phyloP scores from a whole-genome alignment of 2,113 vertebrate species.

The Brachyhypopomus gauderio region DNA sequence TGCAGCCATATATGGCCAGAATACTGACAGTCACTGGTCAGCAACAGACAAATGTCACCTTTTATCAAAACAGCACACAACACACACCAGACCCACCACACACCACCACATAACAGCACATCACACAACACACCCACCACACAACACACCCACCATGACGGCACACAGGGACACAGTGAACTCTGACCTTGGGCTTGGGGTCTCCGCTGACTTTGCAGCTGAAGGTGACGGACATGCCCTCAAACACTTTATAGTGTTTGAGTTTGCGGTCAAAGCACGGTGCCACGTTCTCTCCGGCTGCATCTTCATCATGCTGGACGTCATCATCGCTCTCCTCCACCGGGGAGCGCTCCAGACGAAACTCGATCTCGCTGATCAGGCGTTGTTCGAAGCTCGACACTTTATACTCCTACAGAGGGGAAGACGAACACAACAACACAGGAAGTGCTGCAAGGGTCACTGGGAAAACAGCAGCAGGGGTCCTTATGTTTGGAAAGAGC shows the following conservation, averaged over 20 bases:
- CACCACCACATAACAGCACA: too few species aligned
- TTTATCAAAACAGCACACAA: conserved; percentile 19
- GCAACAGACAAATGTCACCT: conserved; percentile 23
- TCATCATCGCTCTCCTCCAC: conserved; percentile 94
- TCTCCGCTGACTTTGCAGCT: conserved; percentile 88
- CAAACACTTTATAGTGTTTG: conserved; percentile 95
- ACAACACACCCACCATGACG: not conserved
- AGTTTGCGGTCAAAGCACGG: conserved; percentile 88
- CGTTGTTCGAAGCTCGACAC: conserved; percentile 98
- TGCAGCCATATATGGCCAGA: conserved; percentile 43
- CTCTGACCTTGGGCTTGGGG: conserved; percentile 91
- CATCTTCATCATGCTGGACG: conserved; percentile 77
- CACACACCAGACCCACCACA: not conserved
- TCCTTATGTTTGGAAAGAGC: not conserved
- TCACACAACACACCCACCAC: too few species aligned
- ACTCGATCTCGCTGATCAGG: conserved; percentile 96
- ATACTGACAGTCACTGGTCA: conserved; percentile 20
- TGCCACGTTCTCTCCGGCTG: conserved; percentile 67
- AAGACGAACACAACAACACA: not conserved
- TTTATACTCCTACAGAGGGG: conserved; percentile 86
- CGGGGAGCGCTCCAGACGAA: conserved; percentile 90
- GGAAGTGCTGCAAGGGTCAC: not conserved
- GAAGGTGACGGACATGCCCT: conserved; percentile 95
- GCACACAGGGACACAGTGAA: not conserved
- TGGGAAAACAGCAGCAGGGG: not conserved